A percentile compares a stretch with the other conserved stretches of the same genome.
Evolutionary conservation across 2,797 vertebrate genomes (phyloP).

Genomic region (Manis javanica): DNA sequence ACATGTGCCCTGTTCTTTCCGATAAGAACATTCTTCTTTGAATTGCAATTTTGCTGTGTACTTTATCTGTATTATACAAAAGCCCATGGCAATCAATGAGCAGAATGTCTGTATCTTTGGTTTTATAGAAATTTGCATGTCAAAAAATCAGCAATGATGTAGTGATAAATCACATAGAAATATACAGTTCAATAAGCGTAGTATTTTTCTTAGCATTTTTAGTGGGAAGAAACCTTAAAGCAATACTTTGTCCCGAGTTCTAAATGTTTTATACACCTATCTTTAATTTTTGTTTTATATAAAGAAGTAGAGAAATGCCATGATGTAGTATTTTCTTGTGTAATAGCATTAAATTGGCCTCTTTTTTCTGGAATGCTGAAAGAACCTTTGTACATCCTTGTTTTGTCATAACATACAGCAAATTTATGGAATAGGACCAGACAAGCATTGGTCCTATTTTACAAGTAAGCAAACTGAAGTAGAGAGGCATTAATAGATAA

Average conservation of each 20-base stretch:
- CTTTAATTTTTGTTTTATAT: conserved; percentile 51
- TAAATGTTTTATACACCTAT: conserved; percentile 50
- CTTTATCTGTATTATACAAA: conserved; percentile 71
- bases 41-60: conserved; percentile 58
- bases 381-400: neutral
- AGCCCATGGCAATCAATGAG: conserved; percentile 37
- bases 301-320: conserved; percentile 31
- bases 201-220: conserved; percentile 54
- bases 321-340: conserved; percentile 25
- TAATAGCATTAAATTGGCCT: conserved; percentile 33
- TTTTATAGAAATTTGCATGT: conserved; percentile 71
- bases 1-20: neutral
- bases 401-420: conserved; percentile 46
- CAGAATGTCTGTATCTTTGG: conserved; percentile 46
- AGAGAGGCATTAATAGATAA: neutral
- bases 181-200: conserved; percentile 22
- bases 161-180: conserved; percentile 59
- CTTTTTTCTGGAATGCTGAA: conserved; percentile 53
- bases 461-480: neutral
- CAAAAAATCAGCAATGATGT: conserved; percentile 66
- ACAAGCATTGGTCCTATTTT: neutral
- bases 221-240: conserved; percentile 65
- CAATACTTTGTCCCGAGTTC: conserved; percentile 36
- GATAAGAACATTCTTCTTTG: conserved; percentile 68
- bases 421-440: neutral